A percentile compares a stretch with the other conserved stretches of the same genome.
Evolutionary conservation across 1,140 invertebrate species (phyloP).

Genomic region (Metopolophium dirhodum): DNA sequence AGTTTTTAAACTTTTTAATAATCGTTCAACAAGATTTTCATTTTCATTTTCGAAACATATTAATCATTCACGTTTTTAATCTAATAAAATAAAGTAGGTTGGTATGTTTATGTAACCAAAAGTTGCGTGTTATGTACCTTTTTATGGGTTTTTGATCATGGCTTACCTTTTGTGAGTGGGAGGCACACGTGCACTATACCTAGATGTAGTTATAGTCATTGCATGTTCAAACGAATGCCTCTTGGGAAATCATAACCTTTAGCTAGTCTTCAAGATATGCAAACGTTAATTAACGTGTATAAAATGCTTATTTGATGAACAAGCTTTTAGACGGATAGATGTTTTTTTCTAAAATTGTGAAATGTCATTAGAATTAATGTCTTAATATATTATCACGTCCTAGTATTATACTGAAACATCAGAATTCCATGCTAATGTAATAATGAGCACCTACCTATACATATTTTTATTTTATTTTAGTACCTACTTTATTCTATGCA

Average conservation of each 20-base stretch:
- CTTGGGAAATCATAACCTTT: constrained; percentile 47
- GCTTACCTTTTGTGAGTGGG: neutral
- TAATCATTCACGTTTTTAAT: neutral
- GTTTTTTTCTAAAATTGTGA: neutral
- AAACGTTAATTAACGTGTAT: constrained; percentile 35
- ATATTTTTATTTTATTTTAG: neutral
- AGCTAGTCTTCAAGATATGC: constrained; percentile 23
- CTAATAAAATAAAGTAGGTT: constrained; percentile 1
- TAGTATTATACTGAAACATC: neutral
- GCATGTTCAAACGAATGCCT: constrained; percentile 32
- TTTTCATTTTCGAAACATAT: neutral
- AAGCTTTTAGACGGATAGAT: neutral
- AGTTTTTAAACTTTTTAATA: neutral
- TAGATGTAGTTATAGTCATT: neutral
- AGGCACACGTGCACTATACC: neutral
- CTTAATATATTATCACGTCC: neutral
- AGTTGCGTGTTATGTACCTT: neutral
- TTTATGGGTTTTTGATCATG: constrained; percentile 28
- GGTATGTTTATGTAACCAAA: neutral
- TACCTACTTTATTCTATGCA: neutral
- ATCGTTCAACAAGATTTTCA: neutral
- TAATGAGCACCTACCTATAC: neutral
- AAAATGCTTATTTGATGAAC: constrained; percentile 16
- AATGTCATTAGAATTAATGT: neutral
- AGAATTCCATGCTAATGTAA: neutral